Evolutionary conservation across 2,888 invertebrate species (phyloP), one percentile per base, ranked within the genome.

Genomic region (Hydriomena furcata): DNA sequence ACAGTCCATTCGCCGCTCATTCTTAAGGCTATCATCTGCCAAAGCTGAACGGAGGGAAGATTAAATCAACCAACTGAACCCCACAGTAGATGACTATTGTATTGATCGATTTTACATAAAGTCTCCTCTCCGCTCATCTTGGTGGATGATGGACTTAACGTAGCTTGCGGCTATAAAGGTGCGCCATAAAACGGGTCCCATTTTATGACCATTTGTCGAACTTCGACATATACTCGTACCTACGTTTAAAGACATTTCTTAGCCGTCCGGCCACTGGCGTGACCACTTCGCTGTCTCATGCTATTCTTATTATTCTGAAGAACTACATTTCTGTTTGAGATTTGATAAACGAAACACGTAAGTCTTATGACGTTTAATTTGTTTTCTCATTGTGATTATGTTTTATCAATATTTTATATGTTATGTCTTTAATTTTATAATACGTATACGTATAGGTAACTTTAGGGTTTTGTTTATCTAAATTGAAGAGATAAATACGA

Each of bases 181-280:
- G 84, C 76, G 77, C 82, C 83, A 82, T 88, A 86, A 88, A 88
- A 86, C 88, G 81, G 79, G 79, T 81, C 83, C 75, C 80, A 77
- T 79, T 88, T 89, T 89, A 88, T 79, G 84, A 85, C 83, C 87
- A 80, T 87, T 88, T 88, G 88, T 86, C 88, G 82, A 83, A 84
- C 84, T 84, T 83, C 41, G 41, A 41, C 43, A 84, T 85, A 82
- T 82, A 8, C 8, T 8, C 25, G 1, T 36, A 81, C 82, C 77
- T 83, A 32, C 31, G 41, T 84, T 86, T 80, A 78, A 84, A 84
- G 84, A 72, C 75, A 81, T 87, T 83, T 81, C 84, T 84, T 78
- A 80, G 79, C 65, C 72, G 70, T 66, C 55, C 73, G 76, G 71
- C 81, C 74, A 85, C 84, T 84, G 77, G 76, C 80, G 78, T 78